These are phyloP conservation scores for Pedetes capensis DNA, from an alignment of 2,113 vertebrate genomes.

Conservation along the genomic window DNA sequence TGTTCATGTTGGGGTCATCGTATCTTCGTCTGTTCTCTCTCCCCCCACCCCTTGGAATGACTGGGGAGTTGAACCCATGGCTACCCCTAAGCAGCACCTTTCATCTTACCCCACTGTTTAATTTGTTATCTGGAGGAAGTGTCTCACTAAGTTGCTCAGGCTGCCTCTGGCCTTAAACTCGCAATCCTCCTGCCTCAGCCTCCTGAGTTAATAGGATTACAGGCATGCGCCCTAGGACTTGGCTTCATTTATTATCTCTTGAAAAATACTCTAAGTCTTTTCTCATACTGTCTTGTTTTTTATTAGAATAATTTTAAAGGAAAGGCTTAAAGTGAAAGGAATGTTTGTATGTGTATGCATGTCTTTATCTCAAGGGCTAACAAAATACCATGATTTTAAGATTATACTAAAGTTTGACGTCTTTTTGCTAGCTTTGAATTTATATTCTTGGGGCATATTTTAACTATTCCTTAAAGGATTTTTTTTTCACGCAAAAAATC, in stretches of 20 bases:
- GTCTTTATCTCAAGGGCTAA: conserved; percentile 49
- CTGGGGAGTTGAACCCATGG: too few relatives aligned
- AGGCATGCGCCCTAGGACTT: too few relatives aligned
- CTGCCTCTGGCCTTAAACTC: too few relatives aligned
- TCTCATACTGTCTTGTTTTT: not conserved
- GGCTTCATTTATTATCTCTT: conserved; percentile 46
- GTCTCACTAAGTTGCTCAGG: too few relatives aligned
- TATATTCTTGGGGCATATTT: conserved; percentile 73
- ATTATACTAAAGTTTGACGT: conserved; percentile 49
- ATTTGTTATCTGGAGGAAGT: too few relatives aligned
- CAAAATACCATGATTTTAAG: conserved; percentile 19
- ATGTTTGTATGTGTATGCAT: not conserved
- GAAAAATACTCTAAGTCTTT: conserved; percentile 44
- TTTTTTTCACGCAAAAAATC: conserved; percentile 56
- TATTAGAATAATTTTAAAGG: conserved; percentile 18
- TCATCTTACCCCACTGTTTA: too few relatives aligned
- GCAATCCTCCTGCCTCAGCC: too few relatives aligned
- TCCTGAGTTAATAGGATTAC: too few relatives aligned
- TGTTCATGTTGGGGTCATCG: not conserved
- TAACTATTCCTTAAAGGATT: conserved; percentile 64
- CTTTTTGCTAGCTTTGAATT: conserved; percentile 74
- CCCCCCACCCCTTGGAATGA: too few relatives aligned
- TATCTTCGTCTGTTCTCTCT: too few relatives aligned
- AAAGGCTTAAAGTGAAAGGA: conserved; percentile 36
- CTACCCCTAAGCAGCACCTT: too few relatives aligned